A percentile compares a stretch with the other conserved stretches of the same genome.
Evolutionary conservation across 2,797 vertebrate species (phyloP).

Genomic region (Acrossocheilus fasciatus): DNA sequence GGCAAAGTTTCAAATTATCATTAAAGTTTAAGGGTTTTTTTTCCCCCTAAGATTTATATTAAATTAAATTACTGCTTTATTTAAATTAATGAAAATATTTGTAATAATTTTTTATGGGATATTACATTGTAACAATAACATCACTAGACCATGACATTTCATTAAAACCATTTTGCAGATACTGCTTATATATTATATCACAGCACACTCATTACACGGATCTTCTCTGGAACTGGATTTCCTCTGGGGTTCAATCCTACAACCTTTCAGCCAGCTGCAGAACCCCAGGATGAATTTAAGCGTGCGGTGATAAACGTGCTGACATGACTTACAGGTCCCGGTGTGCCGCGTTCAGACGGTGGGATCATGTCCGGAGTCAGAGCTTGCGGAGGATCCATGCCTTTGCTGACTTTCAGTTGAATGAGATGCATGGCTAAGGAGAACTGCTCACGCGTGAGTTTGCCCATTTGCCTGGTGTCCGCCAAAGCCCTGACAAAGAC

Average conservation of each 20-base stretch:
- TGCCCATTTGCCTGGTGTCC: constrained; percentile 94
- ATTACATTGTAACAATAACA: neutral
- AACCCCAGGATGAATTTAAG: neutral
- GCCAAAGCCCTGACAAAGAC: constrained; percentile 87
- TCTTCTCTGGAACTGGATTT: neutral
- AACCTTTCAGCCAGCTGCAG: neutral
- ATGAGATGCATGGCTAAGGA: constrained; percentile 96
- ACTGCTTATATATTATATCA: neutral
- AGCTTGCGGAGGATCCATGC: constrained; percentile 91
- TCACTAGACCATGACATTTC: no score
- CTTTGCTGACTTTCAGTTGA: constrained; percentile 97
- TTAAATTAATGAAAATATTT: neutral
- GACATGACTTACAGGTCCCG: constrained; percentile 79
- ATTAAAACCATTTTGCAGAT: neutral
- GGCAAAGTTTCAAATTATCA: neutral
- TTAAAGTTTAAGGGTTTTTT: neutral
- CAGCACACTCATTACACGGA: neutral
- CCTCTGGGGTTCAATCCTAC: neutral
- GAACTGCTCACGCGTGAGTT: constrained; percentile 95
- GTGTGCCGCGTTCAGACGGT: constrained; percentile 89
- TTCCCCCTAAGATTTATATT: neutral
- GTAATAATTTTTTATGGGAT: neutral
- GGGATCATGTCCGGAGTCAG: constrained; percentile 94
- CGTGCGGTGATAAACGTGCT: neutral
- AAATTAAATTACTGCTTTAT: neutral